Percentiles rank a stretch among this genome's conserved stretches.
These are phyloP conservation scores for Lottia gigantea DNA, from an alignment of 2,888 invertebrate genomes.

Conservation along the genomic window DNA sequence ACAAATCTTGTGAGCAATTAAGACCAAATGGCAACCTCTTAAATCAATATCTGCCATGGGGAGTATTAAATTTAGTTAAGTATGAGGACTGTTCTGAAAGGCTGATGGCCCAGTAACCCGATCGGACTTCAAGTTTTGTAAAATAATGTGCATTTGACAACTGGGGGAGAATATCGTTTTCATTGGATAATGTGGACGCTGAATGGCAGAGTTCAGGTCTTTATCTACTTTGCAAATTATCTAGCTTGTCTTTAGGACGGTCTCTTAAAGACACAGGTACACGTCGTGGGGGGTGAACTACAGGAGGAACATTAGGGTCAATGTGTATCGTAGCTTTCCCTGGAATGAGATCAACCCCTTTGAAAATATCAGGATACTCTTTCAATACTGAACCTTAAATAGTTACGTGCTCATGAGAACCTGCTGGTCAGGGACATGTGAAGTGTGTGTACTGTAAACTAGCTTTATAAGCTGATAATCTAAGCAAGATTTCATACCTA, in stretches of 20 bases:
- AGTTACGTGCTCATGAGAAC: background rate
- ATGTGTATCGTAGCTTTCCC: slow-evolving; percentile 10
- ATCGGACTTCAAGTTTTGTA: slow-evolving; percentile 19
- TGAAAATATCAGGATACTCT: slow-evolving; percentile 17
- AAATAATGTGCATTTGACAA: slow-evolving; percentile 15
- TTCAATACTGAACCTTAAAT: slow-evolving; percentile 4
- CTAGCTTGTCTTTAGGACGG: background rate
- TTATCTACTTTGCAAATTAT: slow-evolving; percentile 1
- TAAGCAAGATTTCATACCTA: slow-evolving; percentile 14
- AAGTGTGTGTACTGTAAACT: slow-evolving; percentile 2
- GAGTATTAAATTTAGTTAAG: slow-evolving; percentile 33
- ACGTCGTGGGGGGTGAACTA: background rate
- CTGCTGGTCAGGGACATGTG: background rate
- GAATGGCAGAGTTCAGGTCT: slow-evolving; percentile 19
- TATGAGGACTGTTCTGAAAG: slow-evolving; percentile 19
- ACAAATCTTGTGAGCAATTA: slow-evolving; percentile 27
- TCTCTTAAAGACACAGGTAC: background rate
- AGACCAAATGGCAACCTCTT: slow-evolving; percentile 30
- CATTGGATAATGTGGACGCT: slow-evolving; percentile 20
- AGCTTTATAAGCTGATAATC: slow-evolving; percentile 15
- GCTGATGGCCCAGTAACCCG: slow-evolving; percentile 15
- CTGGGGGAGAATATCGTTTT: slow-evolving; percentile 18
- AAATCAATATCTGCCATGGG: slow-evolving; percentile 32
- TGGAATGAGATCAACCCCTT: slow-evolving; percentile 12
- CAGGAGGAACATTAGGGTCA: background rate